These are phyloP conservation scores for Melanotaenia boesemani DNA, from an alignment of 2,797 vertebrate genomes.

Conservation along the genomic window DNA sequence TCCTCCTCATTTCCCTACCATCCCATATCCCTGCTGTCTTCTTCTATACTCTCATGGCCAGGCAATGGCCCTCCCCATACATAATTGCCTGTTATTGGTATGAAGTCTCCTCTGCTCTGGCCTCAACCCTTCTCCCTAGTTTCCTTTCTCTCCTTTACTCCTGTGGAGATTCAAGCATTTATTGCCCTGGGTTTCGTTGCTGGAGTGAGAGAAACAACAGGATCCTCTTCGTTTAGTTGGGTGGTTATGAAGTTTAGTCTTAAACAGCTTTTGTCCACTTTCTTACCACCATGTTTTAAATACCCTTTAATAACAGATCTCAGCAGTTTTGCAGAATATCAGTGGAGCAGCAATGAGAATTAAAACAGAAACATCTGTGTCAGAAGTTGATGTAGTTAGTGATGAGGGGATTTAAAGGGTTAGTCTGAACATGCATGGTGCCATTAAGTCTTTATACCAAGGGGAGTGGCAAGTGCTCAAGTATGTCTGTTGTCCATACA, in stretches of 20 bases:
- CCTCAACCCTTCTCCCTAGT: constrained; percentile 34
- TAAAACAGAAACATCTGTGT: constrained; percentile 73
- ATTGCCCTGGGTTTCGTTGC: constrained; percentile 64
- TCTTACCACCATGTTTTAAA: constrained; percentile 70
- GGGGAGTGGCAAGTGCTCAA: constrained; percentile 25
- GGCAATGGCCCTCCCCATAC: constrained; percentile 75
- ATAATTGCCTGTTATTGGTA: constrained; percentile 84
- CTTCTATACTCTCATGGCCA: constrained; percentile 75
- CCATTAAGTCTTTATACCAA: constrained; percentile 39
- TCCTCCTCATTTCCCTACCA: constrained; percentile 80
- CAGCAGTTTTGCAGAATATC: constrained; percentile 70
- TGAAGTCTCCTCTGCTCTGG: constrained; percentile 57
- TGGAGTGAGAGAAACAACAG: constrained; percentile 51
- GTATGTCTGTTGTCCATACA: constrained; percentile 31
- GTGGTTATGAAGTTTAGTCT: constrained; percentile 66
- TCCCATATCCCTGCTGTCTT: constrained; percentile 74
- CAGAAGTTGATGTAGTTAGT: constrained; percentile 73
- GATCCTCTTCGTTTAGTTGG: constrained; percentile 57
- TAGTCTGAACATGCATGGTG: constrained; percentile 43
- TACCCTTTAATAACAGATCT: constrained; percentile 83
- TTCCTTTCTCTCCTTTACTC: constrained; percentile 44
- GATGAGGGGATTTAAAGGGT: constrained; percentile 60
- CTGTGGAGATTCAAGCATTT: constrained; percentile 47
- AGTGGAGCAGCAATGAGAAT: constrained; percentile 70
- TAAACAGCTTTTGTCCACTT: constrained; percentile 66